These are phyloP conservation scores for Synergus gifuensis DNA, from an alignment of 2,888 invertebrate species.

Conservation along the genomic window DNA sequence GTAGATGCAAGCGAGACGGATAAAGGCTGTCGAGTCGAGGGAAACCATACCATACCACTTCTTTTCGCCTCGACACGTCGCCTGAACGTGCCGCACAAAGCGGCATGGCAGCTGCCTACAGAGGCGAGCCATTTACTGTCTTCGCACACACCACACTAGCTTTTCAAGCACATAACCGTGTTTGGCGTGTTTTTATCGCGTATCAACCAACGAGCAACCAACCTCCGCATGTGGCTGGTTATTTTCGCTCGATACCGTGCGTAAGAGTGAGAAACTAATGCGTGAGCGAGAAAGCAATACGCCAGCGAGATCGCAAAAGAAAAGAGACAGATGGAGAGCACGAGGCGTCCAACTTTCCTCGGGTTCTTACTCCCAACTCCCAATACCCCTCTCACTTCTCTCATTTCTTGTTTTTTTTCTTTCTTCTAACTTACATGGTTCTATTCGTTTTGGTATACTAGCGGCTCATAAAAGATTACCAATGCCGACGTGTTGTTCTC, in stretches of 20 bases:
- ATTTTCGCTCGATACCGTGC: constrained; percentile 45
- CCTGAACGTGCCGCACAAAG: constrained; percentile 1
- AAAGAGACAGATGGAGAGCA: not conserved
- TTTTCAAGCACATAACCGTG: constrained; percentile 46
- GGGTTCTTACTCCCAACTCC: not conserved
- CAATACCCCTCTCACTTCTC: not conserved
- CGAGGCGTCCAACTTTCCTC: not conserved
- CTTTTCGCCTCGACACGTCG: constrained; percentile 9
- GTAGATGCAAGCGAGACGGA: constrained; percentile 60
- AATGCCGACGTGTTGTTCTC: not conserved
- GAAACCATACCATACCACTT: constrained; percentile 58
- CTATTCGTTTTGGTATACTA: not conserved
- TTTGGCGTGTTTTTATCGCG: constrained; percentile 54
- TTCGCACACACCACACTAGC: constrained; percentile 12
- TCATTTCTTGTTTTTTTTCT: not conserved
- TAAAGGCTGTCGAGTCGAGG: constrained; percentile 51
- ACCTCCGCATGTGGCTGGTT: constrained; percentile 45
- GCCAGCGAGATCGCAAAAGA: constrained; percentile 21
- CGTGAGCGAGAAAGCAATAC: too few relatives aligned
- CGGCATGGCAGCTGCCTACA: constrained; percentile 16
- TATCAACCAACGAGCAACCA: constrained; percentile 40
- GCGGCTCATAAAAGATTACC: not conserved
- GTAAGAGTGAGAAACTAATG: not conserved
- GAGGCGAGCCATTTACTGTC: constrained; percentile 21
- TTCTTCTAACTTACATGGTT: not conserved